Evolutionary conservation across 2,888 invertebrate species (phyloP).

Genomic region (Zonitis immaculata): DNA sequence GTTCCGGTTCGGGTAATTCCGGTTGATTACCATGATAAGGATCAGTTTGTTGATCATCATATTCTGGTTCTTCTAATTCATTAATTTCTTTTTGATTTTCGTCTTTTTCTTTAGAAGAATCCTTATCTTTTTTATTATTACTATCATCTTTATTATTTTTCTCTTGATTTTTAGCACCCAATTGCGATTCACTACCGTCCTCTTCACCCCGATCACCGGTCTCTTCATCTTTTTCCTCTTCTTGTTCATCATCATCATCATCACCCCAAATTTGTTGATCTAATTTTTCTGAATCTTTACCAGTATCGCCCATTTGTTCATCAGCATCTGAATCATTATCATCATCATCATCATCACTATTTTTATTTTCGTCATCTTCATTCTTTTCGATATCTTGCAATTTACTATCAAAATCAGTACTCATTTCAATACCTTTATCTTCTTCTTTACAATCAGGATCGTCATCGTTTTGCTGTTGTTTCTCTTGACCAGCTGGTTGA

Average conservation of each 20-base stretch:
- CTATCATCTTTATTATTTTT: constrained; percentile 39
- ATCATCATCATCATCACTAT: constrained; percentile 56
- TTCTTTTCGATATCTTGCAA: constrained; percentile 49
- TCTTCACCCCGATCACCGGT: constrained; percentile 57
- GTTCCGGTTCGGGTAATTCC: constrained; percentile 75
- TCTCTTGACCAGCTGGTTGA: constrained; percentile 71
- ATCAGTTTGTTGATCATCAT: constrained; percentile 77
- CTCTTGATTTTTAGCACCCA: constrained; percentile 69
- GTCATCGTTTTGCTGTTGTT: constrained; percentile 59
- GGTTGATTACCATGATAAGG: constrained; percentile 77
- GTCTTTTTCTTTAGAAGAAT: constrained; percentile 54
- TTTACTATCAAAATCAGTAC: constrained; percentile 90
- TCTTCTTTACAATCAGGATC: constrained; percentile 80
- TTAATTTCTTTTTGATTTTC: constrained; percentile 64
- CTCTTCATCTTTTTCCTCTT: constrained; percentile 44
- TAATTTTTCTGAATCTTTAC: constrained; percentile 74
- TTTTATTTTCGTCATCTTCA: constrained; percentile 56
- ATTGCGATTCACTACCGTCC: constrained; percentile 60
- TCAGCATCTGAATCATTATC: constrained; percentile 78
- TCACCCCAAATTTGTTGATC: constrained; percentile 81
- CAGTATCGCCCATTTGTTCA: constrained; percentile 95
- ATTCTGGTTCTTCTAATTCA: constrained; percentile 75
- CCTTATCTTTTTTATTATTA: constrained; percentile 53
- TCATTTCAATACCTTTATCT: constrained; percentile 92
- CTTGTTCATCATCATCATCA: constrained; percentile 68